These are phyloP conservation scores for Dicrurus megarhynchus DNA, from an alignment of 2,113 vertebrate genomes.

Conservation along the genomic window DNA sequence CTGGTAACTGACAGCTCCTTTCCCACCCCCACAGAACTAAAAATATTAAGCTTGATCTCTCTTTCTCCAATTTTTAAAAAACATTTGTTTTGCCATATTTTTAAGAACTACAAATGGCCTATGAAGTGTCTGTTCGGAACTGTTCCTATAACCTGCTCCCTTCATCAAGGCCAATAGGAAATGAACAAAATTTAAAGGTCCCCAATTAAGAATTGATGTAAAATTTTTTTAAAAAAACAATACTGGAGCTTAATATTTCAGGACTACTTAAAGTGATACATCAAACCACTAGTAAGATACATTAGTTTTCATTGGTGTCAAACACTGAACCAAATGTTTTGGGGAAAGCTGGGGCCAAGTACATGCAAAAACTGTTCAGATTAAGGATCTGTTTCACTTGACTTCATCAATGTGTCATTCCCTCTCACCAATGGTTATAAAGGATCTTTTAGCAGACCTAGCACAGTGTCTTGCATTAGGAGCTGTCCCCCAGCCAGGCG, in stretches of 20 bases:
- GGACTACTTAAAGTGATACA: neutral
- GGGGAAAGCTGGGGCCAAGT: neutral
- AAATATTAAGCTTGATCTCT: conserved; percentile 14
- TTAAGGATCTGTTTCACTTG: neutral
- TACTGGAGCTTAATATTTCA: neutral
- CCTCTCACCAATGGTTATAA: neutral
- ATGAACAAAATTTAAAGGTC: neutral
- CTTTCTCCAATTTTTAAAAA: neutral
- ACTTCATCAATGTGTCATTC: neutral
- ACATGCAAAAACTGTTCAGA: neutral
- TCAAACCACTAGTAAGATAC: neutral
- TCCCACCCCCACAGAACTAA: conserved; percentile 39
- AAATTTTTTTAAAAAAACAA: neutral
- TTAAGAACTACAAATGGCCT: neutral
- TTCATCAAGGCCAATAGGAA: neutral
- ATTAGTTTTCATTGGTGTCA: neutral
- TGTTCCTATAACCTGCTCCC: neutral
- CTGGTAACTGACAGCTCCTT: conserved; percentile 40
- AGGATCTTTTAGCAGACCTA: neutral
- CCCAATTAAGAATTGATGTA: neutral
- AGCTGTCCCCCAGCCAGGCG: neutral
- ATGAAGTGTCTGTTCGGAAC: neutral
- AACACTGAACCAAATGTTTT: neutral
- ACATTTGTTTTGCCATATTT: neutral
- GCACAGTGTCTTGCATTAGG: neutral